A percentile compares a stretch with the other conserved stretches of the same genome.
phyloP scores from a whole-genome alignment of 2,113 vertebrate species.

The Neolamprologus fasciatus region DNA sequence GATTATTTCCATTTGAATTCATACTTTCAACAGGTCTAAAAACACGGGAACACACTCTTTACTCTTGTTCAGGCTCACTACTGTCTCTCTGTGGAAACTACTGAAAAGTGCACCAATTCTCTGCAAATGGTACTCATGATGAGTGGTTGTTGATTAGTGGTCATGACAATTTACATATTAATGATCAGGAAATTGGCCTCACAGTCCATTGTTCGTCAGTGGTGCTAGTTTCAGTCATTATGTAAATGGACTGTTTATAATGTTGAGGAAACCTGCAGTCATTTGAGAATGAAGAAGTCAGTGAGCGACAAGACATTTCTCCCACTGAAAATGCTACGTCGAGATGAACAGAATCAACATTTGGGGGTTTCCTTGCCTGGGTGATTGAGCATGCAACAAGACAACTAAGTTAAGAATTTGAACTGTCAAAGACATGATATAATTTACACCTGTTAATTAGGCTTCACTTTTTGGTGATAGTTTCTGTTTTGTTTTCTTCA shows the following conservation, averaged over 20 bases:
- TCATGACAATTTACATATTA: background rate
- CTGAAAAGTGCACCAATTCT: background rate
- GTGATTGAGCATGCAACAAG: background rate
- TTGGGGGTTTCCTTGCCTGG: background rate
- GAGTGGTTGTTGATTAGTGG: background rate
- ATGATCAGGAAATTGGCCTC: background rate
- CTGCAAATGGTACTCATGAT: background rate
- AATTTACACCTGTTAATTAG: background rate
- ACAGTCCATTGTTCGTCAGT: background rate
- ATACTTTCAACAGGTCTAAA: slow-evolving; percentile 2
- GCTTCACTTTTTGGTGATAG: background rate
- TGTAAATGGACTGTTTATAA: background rate
- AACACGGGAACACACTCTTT: background rate
- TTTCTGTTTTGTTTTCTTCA: background rate
- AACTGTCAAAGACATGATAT: background rate
- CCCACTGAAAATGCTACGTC: background rate
- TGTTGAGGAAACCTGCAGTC: background rate
- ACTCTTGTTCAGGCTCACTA: background rate
- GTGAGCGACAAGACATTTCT: background rate
- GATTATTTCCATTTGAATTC: background rate
- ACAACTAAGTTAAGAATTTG: background rate
- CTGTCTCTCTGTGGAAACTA: slow-evolving; percentile 3
- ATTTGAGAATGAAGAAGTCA: background rate
- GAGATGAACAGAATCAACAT: background rate
- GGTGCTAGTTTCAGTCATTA: background rate